Evolutionary conservation across 2,797 vertebrate species (phyloP).

Genomic region (Hydrophis major): DNA sequence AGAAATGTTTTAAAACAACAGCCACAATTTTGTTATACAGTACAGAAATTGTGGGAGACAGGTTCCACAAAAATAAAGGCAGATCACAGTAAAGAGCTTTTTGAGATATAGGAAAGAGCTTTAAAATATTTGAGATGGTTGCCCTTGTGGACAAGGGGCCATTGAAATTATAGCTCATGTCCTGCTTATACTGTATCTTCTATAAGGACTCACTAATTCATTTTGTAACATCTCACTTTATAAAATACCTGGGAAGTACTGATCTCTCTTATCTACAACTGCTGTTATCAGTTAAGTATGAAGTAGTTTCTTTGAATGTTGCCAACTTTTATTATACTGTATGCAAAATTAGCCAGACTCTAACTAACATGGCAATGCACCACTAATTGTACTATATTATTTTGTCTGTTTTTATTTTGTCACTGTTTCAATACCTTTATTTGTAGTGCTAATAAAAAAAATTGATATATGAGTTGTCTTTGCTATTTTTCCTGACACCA

Average conservation of each 20-base stretch:
- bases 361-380: neutral
- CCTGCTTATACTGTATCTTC: neutral
- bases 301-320: neutral
- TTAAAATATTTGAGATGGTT: neutral
- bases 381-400: neutral
- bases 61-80: neutral
- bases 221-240: neutral
- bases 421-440: neutral
- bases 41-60: neutral
- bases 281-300: neutral
- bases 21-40: neutral
- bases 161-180: neutral
- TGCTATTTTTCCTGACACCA: neutral
- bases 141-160: neutral
- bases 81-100: neutral
- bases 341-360: neutral
- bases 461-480: neutral
- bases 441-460: neutral
- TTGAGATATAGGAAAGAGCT: neutral
- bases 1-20: neutral
- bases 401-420: neutral
- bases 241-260: neutral
- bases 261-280: neutral
- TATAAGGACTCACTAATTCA: too few species aligned
- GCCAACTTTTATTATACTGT: neutral